Evolutionary conservation across 2,888 invertebrate species (phyloP).

Genomic region (Sepiola atlantica): DNA sequence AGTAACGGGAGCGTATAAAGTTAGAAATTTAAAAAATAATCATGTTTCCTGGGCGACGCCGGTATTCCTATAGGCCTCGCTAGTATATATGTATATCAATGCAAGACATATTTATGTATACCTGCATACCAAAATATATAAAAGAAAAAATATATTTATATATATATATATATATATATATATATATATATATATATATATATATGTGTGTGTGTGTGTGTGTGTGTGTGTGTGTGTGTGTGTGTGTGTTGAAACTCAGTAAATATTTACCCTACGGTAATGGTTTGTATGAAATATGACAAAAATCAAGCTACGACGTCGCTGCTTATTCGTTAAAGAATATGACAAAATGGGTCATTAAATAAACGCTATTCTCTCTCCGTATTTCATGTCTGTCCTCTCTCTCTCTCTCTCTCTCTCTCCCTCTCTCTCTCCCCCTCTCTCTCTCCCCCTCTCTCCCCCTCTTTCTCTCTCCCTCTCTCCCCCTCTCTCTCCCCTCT

Average conservation of each 20-base stretch:
- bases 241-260: not conserved
- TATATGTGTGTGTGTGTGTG: not conserved
- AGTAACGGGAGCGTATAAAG: no score
- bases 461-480: not conserved
- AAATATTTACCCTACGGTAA: not conserved
- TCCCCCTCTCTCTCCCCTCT: not conserved
- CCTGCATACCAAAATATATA: no score
- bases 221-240: not conserved
- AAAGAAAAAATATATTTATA: no score
- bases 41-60: no score
- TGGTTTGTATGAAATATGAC: not conserved
- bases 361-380: not conserved
- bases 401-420: not conserved
- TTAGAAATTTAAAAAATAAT: no score
- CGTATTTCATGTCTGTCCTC: not conserved
- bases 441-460: not conserved
- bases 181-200: not conserved
- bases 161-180: not conserved
- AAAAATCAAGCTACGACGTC: not conserved
- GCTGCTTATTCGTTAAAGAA: not conserved
- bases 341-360: constrained; percentile 9
- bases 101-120: no score
- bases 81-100: no score
- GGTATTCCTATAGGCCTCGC: no score
- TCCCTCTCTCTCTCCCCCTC: not conserved